Conservation (phyloP, 2,113 vertebrate genomes). For the Heterotis niloticus region DNA sequence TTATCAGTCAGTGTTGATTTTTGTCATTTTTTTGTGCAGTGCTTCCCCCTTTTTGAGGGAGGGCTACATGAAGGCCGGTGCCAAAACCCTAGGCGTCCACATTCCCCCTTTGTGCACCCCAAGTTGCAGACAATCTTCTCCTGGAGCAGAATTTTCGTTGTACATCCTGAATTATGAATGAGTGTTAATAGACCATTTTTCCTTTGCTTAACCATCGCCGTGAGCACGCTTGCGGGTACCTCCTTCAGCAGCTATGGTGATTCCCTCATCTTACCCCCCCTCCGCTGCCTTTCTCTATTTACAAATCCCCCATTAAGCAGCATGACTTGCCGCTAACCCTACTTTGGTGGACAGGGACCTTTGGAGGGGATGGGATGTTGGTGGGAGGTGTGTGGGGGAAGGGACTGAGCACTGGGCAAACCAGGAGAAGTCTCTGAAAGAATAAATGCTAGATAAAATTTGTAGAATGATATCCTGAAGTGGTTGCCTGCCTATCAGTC, state of each 20-base stretch:
- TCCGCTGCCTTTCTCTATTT: conserved; percentile 25
- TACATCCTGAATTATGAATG: conserved; percentile 56
- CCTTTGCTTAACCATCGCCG: conserved; percentile 48
- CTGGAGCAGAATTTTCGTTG: conserved; percentile 28
- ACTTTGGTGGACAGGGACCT: background rate
- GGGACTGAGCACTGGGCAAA: background rate
- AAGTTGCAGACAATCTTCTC: background rate
- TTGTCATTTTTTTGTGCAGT: no score
- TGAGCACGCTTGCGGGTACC: conserved; percentile 31
- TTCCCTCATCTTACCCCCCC: background rate
- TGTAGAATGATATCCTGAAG: no score
- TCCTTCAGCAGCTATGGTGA: conserved; percentile 23
- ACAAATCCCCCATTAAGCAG: conserved; percentile 39
- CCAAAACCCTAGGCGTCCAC: background rate
- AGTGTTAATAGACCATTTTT: conserved; percentile 48
- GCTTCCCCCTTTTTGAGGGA: no score
- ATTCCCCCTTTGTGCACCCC: conserved; percentile 9
- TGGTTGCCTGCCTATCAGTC: no score
- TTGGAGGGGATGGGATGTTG: conserved; percentile 17
- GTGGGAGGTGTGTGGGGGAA: conserved; percentile 24
- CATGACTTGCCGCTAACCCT: conserved; percentile 20
- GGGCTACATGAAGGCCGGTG: background rate
- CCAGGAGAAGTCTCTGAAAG: background rate
- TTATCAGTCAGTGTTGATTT: no score
- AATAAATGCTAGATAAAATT: conserved; percentile 23